phyloP scores from a whole-genome alignment of 2,113 vertebrate species.

The Campylomormyrus tamandua region DNA sequence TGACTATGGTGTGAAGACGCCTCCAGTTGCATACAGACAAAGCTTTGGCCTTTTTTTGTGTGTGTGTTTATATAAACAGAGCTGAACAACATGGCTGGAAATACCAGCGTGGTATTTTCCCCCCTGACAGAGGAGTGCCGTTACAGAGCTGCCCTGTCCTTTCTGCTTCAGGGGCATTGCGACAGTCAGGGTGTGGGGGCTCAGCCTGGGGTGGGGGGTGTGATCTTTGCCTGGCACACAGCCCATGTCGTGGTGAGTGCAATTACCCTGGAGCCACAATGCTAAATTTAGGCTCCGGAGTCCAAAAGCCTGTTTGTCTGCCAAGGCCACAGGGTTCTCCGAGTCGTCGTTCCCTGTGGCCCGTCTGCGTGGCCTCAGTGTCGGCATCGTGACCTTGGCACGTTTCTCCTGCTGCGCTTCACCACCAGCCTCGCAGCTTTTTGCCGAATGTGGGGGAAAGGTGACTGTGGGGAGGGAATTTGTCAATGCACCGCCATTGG shows the following conservation, averaged over 20 bases:
- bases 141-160: background rate
- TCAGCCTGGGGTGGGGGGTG: background rate
- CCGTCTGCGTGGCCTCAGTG: slow-evolving; percentile 22
- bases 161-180: background rate
- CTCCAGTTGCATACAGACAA: background rate
- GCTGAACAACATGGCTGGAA: background rate
- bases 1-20: background rate
- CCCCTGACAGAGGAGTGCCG: background rate
- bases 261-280: slow-evolving; percentile 43
- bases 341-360: slow-evolving; percentile 9
- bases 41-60: background rate
- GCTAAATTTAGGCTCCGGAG: slow-evolving; percentile 53
- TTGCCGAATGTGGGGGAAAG: background rate
- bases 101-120: background rate
- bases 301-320: background rate
- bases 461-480: background rate
- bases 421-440: background rate
- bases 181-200: background rate
- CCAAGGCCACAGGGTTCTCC: slow-evolving; percentile 34
- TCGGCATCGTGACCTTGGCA: background rate
- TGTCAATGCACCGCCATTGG: background rate
- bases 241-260: background rate
- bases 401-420: background rate
- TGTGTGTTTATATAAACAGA: background rate
- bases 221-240: background rate